These are phyloP conservation scores for Meloidogyne hapla DNA, from an alignment of 1,140 invertebrate genomes.

Conservation along the genomic window DNA sequence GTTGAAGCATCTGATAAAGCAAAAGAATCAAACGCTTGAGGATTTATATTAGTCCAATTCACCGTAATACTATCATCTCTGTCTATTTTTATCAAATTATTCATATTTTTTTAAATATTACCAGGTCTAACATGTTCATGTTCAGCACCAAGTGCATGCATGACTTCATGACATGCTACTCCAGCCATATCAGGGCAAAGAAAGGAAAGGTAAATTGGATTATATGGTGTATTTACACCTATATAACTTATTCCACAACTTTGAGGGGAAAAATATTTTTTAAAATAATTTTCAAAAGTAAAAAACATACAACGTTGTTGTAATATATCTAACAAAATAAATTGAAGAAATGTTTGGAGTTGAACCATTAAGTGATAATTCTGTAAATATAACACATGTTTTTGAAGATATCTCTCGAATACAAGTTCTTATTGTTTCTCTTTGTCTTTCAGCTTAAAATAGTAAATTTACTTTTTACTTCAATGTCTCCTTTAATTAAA, in stretches of 20 bases:
- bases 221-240: slow-evolving; percentile 44
- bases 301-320: neutral
- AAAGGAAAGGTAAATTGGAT: slow-evolving; percentile 53
- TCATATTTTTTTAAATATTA: neutral
- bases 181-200: slow-evolving; percentile 56
- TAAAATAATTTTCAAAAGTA: neutral
- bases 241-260: slow-evolving; percentile 59
- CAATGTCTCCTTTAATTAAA: no score
- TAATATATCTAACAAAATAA: slow-evolving; percentile 19
- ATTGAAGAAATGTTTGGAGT: neutral
- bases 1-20: slow-evolving; percentile 45
- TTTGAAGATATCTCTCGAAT: slow-evolving; percentile 11
- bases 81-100: slow-evolving; percentile 59
- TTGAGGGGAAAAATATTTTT: slow-evolving; percentile 3
- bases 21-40: slow-evolving; percentile 60
- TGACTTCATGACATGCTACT: slow-evolving; percentile 60
- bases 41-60: slow-evolving; percentile 68
- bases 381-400: slow-evolving; percentile 16
- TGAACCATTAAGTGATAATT: neutral
- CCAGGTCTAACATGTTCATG: slow-evolving; percentile 68
- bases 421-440: slow-evolving; percentile 3
- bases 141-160: slow-evolving; percentile 65
- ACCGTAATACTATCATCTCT: slow-evolving; percentile 67
- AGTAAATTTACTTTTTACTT: no score
- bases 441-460: slow-evolving; percentile 1